phyloP scores from a whole-genome alignment of 2,888 invertebrate genomes.

The Tenthredo livida region DNA sequence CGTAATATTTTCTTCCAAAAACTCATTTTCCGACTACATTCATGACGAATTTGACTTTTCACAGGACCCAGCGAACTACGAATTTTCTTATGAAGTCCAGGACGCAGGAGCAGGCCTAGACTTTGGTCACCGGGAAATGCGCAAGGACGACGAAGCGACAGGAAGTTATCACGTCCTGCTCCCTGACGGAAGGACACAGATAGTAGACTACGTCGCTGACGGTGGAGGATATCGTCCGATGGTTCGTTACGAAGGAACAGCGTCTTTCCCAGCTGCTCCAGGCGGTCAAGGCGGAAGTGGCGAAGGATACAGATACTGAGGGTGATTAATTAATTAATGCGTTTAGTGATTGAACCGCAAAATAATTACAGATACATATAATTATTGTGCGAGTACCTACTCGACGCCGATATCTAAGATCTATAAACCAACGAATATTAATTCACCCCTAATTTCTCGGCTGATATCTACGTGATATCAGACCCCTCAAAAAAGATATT shows the following conservation, averaged over 20 bases:
- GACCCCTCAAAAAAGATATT: not conserved
- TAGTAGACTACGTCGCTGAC: constrained; percentile 84
- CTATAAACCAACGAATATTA: not conserved
- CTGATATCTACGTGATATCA: not conserved
- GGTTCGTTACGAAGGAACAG: constrained; percentile 79
- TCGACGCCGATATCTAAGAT: not conserved
- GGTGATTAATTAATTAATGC: not conserved
- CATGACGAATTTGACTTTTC: not conserved
- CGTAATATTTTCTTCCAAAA: no score
- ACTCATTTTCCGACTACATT: not conserved
- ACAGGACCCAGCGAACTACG: constrained; percentile 83
- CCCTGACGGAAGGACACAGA: constrained; percentile 84
- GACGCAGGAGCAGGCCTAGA: constrained; percentile 81
- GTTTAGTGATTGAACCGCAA: not conserved
- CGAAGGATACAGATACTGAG: constrained; percentile 72
- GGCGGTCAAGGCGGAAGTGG: constrained; percentile 55
- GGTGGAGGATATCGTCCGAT: constrained; percentile 83
- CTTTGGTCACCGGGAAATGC: constrained; percentile 84
- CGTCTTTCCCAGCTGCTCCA: constrained; percentile 70
- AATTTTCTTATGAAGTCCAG: constrained; percentile 84
- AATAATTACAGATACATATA: not conserved
- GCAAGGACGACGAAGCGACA: constrained; percentile 83
- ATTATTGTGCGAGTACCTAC: not conserved
- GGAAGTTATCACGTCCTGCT: constrained; percentile 84
- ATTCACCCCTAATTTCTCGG: not conserved